These are phyloP conservation scores for Musca vetustissima DNA, from an alignment of 1,140 invertebrate species.

Conservation along the genomic window DNA sequence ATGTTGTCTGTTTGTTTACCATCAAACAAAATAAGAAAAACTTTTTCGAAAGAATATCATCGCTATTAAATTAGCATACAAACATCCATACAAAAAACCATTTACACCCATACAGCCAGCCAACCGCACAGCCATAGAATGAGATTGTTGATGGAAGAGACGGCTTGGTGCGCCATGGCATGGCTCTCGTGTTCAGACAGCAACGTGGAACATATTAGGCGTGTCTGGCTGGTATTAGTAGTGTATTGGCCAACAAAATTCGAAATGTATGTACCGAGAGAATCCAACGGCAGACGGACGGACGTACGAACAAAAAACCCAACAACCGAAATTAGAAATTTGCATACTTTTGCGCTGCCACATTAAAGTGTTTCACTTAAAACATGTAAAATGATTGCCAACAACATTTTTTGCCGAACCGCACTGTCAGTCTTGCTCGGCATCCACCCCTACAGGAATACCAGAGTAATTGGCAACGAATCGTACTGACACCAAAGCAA, in stretches of 20 bases:
- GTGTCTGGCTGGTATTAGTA: slow-evolving; percentile 6
- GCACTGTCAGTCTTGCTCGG: too few species aligned
- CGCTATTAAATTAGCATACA: slow-evolving; percentile 8
- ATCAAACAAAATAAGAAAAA: not conserved
- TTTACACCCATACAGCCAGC: too few species aligned
- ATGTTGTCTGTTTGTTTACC: not conserved
- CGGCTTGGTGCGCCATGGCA: too few species aligned
- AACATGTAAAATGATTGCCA: slow-evolving; percentile 19
- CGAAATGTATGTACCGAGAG: too few species aligned
- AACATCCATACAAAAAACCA: too few species aligned
- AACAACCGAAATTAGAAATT: slow-evolving; percentile 16
- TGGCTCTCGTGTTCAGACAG: too few species aligned
- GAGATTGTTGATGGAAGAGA: too few species aligned
- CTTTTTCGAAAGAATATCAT: slow-evolving; percentile 11
- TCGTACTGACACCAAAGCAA: too few species aligned
- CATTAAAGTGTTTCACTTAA: slow-evolving; percentile 15
- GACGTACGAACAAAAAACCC: not conserved
- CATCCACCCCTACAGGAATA: too few species aligned
- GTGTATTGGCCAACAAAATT: not conserved
- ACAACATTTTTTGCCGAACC: not conserved
- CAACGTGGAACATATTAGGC: too few species aligned
- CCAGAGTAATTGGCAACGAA: too few species aligned
- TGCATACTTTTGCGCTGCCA: slow-evolving; percentile 11
- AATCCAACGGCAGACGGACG: not conserved
- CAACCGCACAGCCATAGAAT: too few species aligned